phyloP scores from a whole-genome alignment of 2,888 invertebrate species.

The Rotaria sp. region DNA sequence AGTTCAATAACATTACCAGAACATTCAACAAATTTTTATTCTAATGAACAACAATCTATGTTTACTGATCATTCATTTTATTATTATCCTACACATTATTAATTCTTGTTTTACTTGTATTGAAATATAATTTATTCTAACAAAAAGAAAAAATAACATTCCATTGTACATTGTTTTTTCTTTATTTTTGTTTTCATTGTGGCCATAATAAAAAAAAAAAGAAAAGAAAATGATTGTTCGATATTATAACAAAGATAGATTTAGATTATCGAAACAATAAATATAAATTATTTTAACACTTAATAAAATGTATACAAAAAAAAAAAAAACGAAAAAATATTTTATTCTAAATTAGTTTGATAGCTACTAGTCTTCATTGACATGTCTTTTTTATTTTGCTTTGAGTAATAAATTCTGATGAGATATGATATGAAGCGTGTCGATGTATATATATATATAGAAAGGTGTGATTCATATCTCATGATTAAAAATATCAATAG shows the following conservation, averaged over 20 bases:
- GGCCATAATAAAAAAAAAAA: background rate
- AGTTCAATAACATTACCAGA: background rate
- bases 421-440: background rate
- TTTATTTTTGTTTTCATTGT: slow-evolving; percentile 15
- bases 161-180: background rate
- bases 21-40: background rate
- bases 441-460: background rate
- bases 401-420: background rate
- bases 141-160: background rate
- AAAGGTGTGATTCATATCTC: slow-evolving; percentile 1
- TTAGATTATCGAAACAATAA: background rate
- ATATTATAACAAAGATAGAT: too few species aligned
- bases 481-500: background rate
- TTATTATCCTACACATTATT: background rate
- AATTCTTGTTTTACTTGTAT: background rate
- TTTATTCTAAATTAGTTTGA: too few species aligned
- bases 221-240: background rate
- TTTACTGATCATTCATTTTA: background rate
- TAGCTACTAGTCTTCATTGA: too few species aligned
- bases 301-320: too few species aligned
- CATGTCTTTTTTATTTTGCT: too few species aligned
- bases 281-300: too few species aligned
- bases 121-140: background rate
- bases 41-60: background rate
- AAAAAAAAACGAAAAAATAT: too few species aligned